Evolutionary conservation across 2,113 vertebrate species (phyloP), one percentile per base, ranked within the genome.

Genomic region (Bucco capensis): DNA sequence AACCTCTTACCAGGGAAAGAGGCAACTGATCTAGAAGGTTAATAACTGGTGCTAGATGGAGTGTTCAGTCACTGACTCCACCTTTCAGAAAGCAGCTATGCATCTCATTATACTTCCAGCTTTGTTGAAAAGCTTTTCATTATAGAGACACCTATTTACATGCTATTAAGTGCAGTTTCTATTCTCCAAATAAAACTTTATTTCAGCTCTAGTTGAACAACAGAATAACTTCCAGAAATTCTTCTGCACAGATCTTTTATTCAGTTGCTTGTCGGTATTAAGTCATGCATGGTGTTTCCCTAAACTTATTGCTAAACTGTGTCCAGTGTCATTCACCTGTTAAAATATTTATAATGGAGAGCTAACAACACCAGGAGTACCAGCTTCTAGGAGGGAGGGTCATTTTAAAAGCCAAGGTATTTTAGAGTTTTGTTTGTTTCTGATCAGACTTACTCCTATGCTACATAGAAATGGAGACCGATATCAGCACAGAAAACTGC

Each of bases 391-490:
- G 21, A 62, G n/a, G 19, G 0, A 47, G 2, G 7, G 6, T 13
- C 18, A 71, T 67, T 89, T 44, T 13, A 77, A 61, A 62, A 62
- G 27, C 9, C 18, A 78, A 83, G 5, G 4, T 35, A 3, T 44
- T 89, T 46, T 19, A 66, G 10, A 49, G n/a, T n/a, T n/a, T n/a
- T n/a, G 19, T 56, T 86, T 51, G 37, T 78, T 84, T 53, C n/a
- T 38, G 78, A 44, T n/a, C 8, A 22, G 3, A 37, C 3, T 31
- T 24, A 33, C 56, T 22, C 17, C 64, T 67, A 42, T 2, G 10
- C 37, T 50, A 44, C 0, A 0, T 5, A 5, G 8, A 51, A 71
- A 12, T 8, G 0, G 14, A 71, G 40, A 86, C 64, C 0, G 0
- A 1, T 1, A 42, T 31, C 42, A 66, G 33, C 25, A 77, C 16